phyloP scores from a whole-genome alignment of 2,888 invertebrate genomes.

The Ypsolopha scabrella region DNA sequence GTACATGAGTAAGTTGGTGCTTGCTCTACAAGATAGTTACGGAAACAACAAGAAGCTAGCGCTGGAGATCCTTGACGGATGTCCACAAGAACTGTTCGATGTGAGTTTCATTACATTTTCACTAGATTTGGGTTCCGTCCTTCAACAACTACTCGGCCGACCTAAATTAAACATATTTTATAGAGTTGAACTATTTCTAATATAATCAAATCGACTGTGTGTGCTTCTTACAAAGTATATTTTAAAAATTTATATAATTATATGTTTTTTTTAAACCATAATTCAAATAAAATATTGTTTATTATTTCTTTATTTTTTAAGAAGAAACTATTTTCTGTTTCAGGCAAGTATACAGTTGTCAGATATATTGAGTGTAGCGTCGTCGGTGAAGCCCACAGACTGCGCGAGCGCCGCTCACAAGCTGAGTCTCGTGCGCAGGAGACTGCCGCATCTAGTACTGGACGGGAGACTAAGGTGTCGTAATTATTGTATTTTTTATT shows the following conservation, averaged over 20 bases:
- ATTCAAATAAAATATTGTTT: no score
- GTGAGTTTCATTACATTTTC: no score
- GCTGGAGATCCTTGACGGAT: slow-evolving; percentile 62
- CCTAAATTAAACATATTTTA: no score
- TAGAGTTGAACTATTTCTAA: no score
- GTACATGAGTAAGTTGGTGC: slow-evolving; percentile 55
- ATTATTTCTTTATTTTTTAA: slow-evolving; percentile 16
- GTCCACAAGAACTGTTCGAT: slow-evolving; percentile 28
- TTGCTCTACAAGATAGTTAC: slow-evolving; percentile 78
- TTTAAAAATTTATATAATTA: no score
- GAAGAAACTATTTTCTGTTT: slow-evolving; percentile 25
- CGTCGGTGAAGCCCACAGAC: slow-evolving; percentile 80
- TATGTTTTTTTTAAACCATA: no score
- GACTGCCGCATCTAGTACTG: slow-evolving; percentile 24
- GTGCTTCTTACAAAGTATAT: no score
- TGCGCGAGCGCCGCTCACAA: slow-evolving; percentile 82
- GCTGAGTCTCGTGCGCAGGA: slow-evolving; percentile 24
- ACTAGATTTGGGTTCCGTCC: no score
- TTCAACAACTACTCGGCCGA: no score
- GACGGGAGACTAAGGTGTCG: slow-evolving; percentile 17
- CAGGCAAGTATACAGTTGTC: slow-evolving; percentile 26
- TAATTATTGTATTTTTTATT: no score
- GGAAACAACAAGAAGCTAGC: slow-evolving; percentile 81
- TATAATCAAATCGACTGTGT: no score
- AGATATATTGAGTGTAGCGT: slow-evolving; percentile 63